phyloP scores from a whole-genome alignment of 2,888 invertebrate species.

The Hermaeophaga mercurialis region DNA sequence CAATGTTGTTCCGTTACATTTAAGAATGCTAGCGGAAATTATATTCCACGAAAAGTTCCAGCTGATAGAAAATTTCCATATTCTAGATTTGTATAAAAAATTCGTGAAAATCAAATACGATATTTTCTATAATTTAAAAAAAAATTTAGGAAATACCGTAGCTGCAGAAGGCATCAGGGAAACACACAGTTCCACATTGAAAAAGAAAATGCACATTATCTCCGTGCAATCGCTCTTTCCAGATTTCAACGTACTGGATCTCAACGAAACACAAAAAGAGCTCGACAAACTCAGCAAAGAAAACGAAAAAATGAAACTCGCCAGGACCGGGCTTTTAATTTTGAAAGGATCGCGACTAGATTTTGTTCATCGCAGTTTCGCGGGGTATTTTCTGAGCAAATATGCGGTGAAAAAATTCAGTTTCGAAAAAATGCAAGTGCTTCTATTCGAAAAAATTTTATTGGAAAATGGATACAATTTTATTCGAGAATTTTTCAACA shows the following conservation, averaged over 20 bases:
- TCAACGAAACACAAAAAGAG: background rate
- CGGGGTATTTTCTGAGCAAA: constrained; percentile 23
- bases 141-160: constrained; percentile 10
- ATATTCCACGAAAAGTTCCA: constrained; percentile 19
- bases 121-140: constrained; percentile 20
- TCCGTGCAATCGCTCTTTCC: constrained; percentile 2
- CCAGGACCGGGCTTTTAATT: constrained; percentile 15
- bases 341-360: constrained; percentile 3
- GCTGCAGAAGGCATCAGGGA: background rate
- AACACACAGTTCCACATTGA: background rate
- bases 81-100: constrained; percentile 14
- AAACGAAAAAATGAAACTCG: constrained; percentile 4
- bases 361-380: constrained; percentile 28
- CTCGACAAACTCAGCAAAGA: background rate
- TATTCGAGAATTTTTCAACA: constrained; percentile 7
- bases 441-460: constrained; percentile 5
- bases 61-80: background rate
- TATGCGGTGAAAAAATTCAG: constrained; percentile 10
- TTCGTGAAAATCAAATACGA: constrained; percentile 20
- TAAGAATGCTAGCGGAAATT: constrained; percentile 26
- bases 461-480: background rate
- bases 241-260: background rate
- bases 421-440: background rate
- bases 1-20: constrained; percentile 19
- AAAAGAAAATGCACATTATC: background rate